Evolutionary conservation across 2,797 vertebrate genomes (phyloP).

Genomic region (Knipowitschia caucasica): DNA sequence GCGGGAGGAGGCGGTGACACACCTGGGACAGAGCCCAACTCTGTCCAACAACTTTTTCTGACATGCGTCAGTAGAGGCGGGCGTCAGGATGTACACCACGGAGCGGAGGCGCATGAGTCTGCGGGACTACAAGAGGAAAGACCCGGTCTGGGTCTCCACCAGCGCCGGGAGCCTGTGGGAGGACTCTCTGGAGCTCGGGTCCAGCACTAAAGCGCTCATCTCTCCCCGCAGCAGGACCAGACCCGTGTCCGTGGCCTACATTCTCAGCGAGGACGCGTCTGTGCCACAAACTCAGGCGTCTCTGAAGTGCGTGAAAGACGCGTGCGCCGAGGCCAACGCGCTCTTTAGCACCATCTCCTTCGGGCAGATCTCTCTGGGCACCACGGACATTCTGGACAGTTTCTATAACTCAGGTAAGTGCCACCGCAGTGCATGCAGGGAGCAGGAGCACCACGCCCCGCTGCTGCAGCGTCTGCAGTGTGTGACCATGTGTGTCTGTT

Average conservation of each 20-base stretch:
- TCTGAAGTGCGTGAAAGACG: constrained; percentile 78
- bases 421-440: constrained; percentile 43
- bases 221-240: constrained; percentile 68
- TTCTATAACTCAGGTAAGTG: constrained; percentile 92
- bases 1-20: constrained; percentile 24
- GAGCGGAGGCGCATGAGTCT: constrained; percentile 79
- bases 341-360: constrained; percentile 71
- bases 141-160: constrained; percentile 66
- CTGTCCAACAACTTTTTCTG: neutral
- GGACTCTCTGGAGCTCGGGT: constrained; percentile 71
- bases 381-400: constrained; percentile 75
- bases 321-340: constrained; percentile 75
- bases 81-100: constrained; percentile 66
- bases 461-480: too few relatives aligned
- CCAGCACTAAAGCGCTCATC: constrained; percentile 48
- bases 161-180: constrained; percentile 88
- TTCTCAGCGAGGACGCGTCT: constrained; percentile 70
- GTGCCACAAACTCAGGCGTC: constrained; percentile 71
- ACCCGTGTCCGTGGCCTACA: constrained; percentile 76
- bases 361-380: constrained; percentile 75
- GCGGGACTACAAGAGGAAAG: constrained; percentile 62
- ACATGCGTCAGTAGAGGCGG: constrained; percentile 11
- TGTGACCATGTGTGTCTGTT: neutral
- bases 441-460: neutral
- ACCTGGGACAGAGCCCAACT: constrained; percentile 41